A percentile compares a stretch with the other conserved stretches of the same genome.
These are phyloP conservation scores for Macaria liturata DNA, from an alignment of 2,888 invertebrate genomes.

Conservation along the genomic window DNA sequence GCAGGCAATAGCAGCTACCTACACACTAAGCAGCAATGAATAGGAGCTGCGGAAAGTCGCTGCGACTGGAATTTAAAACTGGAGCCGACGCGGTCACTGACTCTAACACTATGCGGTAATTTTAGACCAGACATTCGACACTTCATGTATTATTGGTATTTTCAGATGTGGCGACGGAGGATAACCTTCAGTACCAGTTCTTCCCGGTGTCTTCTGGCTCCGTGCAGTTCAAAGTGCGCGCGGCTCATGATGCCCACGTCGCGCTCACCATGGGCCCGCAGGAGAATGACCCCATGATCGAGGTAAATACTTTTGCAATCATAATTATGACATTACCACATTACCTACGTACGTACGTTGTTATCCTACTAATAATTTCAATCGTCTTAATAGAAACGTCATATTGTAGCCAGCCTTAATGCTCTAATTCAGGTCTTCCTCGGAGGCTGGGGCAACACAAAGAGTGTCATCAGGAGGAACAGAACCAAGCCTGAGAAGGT, in stretches of 20 bases:
- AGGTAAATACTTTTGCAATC: conserved; percentile 69
- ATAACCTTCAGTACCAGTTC: conserved; percentile 92
- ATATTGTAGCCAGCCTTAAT: no score
- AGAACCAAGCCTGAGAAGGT: conserved; percentile 89
- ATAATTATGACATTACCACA: no score
- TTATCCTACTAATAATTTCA: background rate
- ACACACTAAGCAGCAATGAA: conserved; percentile 36
- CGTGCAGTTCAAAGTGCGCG: conserved; percentile 90
- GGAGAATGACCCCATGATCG: conserved; percentile 91
- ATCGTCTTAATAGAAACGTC: no score
- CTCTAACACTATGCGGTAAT: conserved; percentile 30
- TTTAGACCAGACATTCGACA: conserved; percentile 26
- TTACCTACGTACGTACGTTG: no score
- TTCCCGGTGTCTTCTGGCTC: conserved; percentile 87
- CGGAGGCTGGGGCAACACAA: conserved; percentile 94
- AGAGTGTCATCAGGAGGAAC: conserved; percentile 92
- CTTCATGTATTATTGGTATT: conserved; percentile 24
- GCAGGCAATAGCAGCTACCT: conserved; percentile 41
- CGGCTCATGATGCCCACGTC: conserved; percentile 93
- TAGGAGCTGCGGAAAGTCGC: conserved; percentile 43
- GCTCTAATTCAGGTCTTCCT: conserved; percentile 85
- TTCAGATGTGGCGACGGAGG: conserved; percentile 91
- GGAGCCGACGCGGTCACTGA: conserved; percentile 29
- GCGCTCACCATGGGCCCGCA: conserved; percentile 88
- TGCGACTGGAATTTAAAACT: conserved; percentile 42